Base-by-base conservation (phyloP, 2,797 vertebrate genomes). In the Artibeus lituratus region DNA sequence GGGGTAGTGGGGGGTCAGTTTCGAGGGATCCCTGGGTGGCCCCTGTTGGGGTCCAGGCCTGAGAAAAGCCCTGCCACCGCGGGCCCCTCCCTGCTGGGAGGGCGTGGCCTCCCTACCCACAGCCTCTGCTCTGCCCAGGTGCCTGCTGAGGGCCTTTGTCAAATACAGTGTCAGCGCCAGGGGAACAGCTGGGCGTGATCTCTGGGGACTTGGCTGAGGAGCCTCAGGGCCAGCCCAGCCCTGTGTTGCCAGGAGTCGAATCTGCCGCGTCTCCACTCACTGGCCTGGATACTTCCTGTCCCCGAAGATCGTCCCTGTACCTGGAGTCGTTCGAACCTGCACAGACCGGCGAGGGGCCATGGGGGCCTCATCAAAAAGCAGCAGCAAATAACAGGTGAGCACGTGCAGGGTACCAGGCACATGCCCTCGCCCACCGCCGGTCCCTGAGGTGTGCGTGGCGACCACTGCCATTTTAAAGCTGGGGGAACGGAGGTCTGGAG, bases 391-490 rank as follows among this genome's bases (percentile, higher is more conserved):
- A 18, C 3, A 12, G 53, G 4, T 8, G 35, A 47, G 35, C 4
- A 7, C 0, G 19, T 2, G 4, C 12, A 1, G 1, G 11, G 16
- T 7, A 19, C 21, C 32, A n/a, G 53, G 16, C 21, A 6, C 37
- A 0, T 1, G 73, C 44, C 47, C 44, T 76, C 57, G 9, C n/a
- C 10, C 57, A 11, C n/a, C 8, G 7, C 4, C 8, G 11, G 26
- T 47, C 85, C 16, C 8, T 0, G 32, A 59, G 19, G 53, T 26
- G 73, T 15, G 5, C 9, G 2, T 0, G 12, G 42, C 0, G 11
- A 42, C 21, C 7, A 6, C 26, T n/a, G 18, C 39, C 12, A 0
- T n/a, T 83, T 55, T 49, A 42, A 26, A 51, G 70, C 21, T 19
- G 69, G 42, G 82, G 37, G 94, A 76, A 35, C 39, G 2, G 77